Conservation (phyloP, 2,113 vertebrate species). For the Bufo gargarizans region DNA sequence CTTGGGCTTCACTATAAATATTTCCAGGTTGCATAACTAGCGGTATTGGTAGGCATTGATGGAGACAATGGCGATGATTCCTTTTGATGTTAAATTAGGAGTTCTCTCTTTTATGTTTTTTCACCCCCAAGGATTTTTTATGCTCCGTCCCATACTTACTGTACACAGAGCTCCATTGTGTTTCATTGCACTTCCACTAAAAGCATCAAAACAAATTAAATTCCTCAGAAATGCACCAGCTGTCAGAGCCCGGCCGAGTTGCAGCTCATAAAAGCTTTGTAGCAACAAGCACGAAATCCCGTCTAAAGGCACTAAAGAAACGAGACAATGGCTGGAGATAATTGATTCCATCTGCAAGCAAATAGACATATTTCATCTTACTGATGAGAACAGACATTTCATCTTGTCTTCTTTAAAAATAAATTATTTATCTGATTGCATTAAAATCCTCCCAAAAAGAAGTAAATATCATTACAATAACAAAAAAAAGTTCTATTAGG, state of each 20-base stretch:
- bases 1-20: conserved; percentile 21
- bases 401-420: neutral
- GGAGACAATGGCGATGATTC: conserved; percentile 39
- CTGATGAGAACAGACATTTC: neutral
- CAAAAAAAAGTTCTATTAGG: neutral
- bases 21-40: conserved; percentile 40
- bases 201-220: conserved; percentile 56
- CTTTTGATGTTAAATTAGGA: conserved; percentile 39
- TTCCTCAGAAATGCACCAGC: conserved; percentile 49
- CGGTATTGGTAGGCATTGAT: neutral
- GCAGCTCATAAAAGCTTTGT: conserved; percentile 50
- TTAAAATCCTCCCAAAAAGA: neutral
- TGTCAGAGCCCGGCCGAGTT: conserved; percentile 46
- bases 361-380: conserved; percentile 5
- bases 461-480: neutral
- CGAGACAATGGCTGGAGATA: conserved; percentile 44
- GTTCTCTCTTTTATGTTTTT: conserved; percentile 30
- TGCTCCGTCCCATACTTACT: neutral
- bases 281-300: conserved; percentile 44
- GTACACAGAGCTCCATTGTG: conserved; percentile 48
- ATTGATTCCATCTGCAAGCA: conserved; percentile 49
- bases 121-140: conserved; percentile 23
- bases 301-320: conserved; percentile 48
- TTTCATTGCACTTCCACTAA: conserved; percentile 54
- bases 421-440: neutral